A percentile compares a stretch with the other conserved stretches of the same genome.
These are phyloP conservation scores for Diplodus sargus DNA, from an alignment of 2,797 vertebrate genomes.

Conservation along the genomic window DNA sequence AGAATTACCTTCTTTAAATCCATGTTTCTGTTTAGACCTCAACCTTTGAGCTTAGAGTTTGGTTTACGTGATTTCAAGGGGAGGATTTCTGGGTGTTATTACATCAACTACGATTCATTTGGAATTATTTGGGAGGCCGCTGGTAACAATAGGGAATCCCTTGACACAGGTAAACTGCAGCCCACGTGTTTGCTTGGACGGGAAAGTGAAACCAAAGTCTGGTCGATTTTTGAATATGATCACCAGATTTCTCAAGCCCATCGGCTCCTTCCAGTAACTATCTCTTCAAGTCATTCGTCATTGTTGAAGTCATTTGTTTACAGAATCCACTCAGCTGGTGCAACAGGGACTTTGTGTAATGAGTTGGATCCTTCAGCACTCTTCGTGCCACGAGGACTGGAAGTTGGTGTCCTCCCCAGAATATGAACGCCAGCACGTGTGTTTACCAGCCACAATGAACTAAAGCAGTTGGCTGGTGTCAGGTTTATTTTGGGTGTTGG, in stretches of 20 bases:
- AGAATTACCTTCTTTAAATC: too few relatives aligned
- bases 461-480: constrained; percentile 67
- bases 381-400: constrained; percentile 15
- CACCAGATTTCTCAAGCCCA: neutral
- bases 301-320: neutral
- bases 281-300: neutral
- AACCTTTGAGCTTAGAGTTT: too few relatives aligned
- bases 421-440: constrained; percentile 30
- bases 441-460: constrained; percentile 66
- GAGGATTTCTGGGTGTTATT: too few relatives aligned
- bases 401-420: constrained; percentile 39
- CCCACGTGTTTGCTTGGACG: neutral
- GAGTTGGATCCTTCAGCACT: constrained; percentile 4
- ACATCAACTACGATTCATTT: too few relatives aligned
- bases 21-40: too few relatives aligned
- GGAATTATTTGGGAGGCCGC: neutral
- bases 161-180: neutral
- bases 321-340: neutral
- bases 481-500: constrained; percentile 76
- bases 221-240: neutral
- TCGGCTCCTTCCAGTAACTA: neutral
- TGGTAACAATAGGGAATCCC: neutral
- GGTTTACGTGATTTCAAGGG: too few relatives aligned
- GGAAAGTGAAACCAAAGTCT: constrained; percentile 1
- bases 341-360: constrained; percentile 13